Evolutionary conservation across 1,140 invertebrate species (phyloP).

Genomic region (Bradynema listronoti): DNA sequence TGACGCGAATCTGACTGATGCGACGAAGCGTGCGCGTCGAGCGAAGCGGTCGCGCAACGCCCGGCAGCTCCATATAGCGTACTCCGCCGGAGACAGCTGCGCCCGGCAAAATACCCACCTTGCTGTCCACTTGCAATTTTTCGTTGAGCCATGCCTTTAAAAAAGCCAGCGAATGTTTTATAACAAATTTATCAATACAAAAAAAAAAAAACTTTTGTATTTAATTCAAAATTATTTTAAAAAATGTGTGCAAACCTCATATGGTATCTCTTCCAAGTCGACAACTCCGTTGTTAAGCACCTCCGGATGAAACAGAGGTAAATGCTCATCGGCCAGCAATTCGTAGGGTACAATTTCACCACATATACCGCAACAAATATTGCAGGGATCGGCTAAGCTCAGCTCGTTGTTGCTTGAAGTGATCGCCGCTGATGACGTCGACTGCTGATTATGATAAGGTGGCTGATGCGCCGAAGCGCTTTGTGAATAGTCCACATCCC

Average conservation of each 20-base stretch:
- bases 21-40: slow-evolving; percentile 34
- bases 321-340: slow-evolving; percentile 46
- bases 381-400: neutral
- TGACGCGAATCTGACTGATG: slow-evolving; percentile 52
- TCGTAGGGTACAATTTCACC: slow-evolving; percentile 55
- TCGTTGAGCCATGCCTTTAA: slow-evolving; percentile 35
- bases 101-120: neutral
- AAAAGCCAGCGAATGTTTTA: neutral
- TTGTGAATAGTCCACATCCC: too few species aligned
- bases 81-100: too few species aligned
- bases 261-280: slow-evolving; percentile 53
- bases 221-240: slow-evolving; percentile 23
- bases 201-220: slow-evolving; percentile 12
- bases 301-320: slow-evolving; percentile 51
- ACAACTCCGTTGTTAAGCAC: slow-evolving; percentile 36
- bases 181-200: neutral
- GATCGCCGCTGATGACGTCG: neutral
- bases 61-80: neutral
- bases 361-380: slow-evolving; percentile 54
- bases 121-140: slow-evolving; percentile 16
- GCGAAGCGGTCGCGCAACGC: slow-evolving; percentile 31
- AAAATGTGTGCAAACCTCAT: slow-evolving; percentile 41
- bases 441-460: neutral
- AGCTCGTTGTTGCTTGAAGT: neutral
- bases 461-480: neutral